Base-by-base conservation (phyloP, 2,113 vertebrate species). In the Lasiurus borealis region DNA sequence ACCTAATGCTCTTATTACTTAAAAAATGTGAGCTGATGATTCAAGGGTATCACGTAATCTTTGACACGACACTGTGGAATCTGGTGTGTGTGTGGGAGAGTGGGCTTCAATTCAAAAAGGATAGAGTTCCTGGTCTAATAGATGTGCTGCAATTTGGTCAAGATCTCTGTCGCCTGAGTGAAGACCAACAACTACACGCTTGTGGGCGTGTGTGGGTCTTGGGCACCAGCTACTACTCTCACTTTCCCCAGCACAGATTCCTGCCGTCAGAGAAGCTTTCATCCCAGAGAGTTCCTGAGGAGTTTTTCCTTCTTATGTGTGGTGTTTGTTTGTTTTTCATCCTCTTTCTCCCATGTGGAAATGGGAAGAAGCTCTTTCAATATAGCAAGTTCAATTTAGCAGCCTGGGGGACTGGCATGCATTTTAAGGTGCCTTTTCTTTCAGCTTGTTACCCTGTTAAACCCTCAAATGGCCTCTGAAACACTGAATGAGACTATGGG, bases 391-490 rank as follows among this genome's bases (percentile, higher is more conserved):
- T 90, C 44, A n/a, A 6, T 50, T 76, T 44, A 77, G 27, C 36
- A 80, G 18, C 31, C 34, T 15, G 50, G 68, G 23, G 12, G 15
- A 2, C 10, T 71, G 75, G 21, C 4, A n/a, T 73, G 34, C 59
- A 85, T 68, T 72, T 81, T 54, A 76, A 89, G 13, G n/a, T 88
- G 29, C 8, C 8, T 46, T 85, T 92, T 69, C 77, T 90, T 90
- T 77, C 66, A 92, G 12, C 11, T 21, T 62, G 7, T 77, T 83
- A 64, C 31, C 66, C 19, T 77, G 23, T 16, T 71, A 69, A 62
- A 23, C 14, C 21, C 8, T n/a, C 13, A 27, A 23, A 78, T 12
- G 46, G 29, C 40, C 16, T 64, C 46, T 64, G 44, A 96, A 96
- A 88, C 21, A 69, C 19, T 68, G 27, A 44, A 25, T 73, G 27